Evolutionary conservation across 1,140 invertebrate genomes (phyloP).

Genomic region (Tetramorium parvispinum): DNA sequence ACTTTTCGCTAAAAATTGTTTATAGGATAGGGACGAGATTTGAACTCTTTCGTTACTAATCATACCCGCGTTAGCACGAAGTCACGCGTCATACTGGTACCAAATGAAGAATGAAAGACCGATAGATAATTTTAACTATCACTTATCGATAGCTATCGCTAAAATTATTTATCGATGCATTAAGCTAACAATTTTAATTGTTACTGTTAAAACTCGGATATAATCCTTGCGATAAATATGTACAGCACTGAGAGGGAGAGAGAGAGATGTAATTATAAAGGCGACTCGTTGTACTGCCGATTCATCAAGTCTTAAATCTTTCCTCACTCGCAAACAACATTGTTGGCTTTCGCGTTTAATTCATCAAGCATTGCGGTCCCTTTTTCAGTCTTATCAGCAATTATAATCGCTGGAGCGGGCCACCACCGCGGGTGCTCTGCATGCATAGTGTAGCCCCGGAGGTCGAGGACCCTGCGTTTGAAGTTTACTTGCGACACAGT

Average conservation of each 20-base stretch:
- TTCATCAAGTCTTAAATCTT: not conserved
- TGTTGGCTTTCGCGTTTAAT: not conserved
- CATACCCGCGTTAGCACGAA: no score
- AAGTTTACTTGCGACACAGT: constrained; percentile 43
- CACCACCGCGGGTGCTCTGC: constrained; percentile 23
- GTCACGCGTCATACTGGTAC: no score
- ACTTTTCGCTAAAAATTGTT: no score
- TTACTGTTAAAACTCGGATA: not conserved
- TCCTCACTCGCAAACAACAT: not conserved
- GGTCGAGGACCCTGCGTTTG: constrained; percentile 24
- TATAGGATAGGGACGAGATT: no score
- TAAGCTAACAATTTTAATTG: not conserved
- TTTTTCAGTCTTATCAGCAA: constrained; percentile 23
- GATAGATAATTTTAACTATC: not conserved
- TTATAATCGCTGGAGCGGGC: constrained; percentile 27
- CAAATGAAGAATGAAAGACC: not conserved
- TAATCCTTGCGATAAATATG: not conserved
- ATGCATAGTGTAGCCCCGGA: constrained; percentile 17
- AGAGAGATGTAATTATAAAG: not conserved
- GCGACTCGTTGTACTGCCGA: not conserved
- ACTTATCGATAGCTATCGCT: not conserved
- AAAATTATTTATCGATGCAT: not conserved
- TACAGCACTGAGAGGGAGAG: not conserved
- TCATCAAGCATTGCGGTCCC: not conserved
- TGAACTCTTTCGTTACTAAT: no score